Conservation (phyloP, 2,888 invertebrate genomes). For the Andrena flavipes region DNA sequence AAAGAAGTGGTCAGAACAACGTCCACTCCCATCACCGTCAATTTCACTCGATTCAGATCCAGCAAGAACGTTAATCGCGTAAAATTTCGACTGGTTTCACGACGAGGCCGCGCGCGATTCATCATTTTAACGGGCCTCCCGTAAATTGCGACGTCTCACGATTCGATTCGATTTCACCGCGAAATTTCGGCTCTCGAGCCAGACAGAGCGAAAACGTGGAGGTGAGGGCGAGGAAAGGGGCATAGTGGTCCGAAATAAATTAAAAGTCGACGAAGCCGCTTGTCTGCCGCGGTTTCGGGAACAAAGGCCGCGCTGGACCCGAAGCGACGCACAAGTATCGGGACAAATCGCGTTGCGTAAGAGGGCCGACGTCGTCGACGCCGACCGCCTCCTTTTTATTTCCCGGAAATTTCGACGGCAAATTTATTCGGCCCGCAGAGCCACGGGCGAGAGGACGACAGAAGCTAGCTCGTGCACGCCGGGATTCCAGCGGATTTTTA, state of each 20-base stretch:
- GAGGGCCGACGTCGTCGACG: constrained; percentile 43
- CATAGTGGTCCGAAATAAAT: constrained; percentile 58
- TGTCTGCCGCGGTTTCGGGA: constrained; percentile 25
- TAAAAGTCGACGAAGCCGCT: constrained; percentile 59
- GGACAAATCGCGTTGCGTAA: constrained; percentile 74
- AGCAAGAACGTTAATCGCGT: constrained; percentile 20
- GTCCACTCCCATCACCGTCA: background rate
- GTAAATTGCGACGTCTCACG: constrained; percentile 48
- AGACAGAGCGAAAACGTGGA: constrained; percentile 20
- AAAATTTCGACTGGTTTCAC: constrained; percentile 10
- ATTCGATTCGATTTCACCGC: constrained; percentile 56
- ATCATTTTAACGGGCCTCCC: constrained; percentile 34
- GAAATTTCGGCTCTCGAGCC: constrained; percentile 37
- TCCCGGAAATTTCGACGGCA: constrained; percentile 77
- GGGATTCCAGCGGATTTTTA: constrained; percentile 9
- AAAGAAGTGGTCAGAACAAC: background rate
- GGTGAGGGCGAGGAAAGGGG: background rate
- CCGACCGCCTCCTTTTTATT: constrained; percentile 75
- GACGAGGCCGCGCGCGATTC: constrained; percentile 30
- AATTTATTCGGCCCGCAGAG: constrained; percentile 76
- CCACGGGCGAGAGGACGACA: constrained; percentile 63
- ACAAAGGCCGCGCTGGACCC: constrained; percentile 63
- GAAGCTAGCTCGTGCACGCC: constrained; percentile 16
- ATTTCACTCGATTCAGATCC: constrained; percentile 4
- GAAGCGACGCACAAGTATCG: constrained; percentile 63